Evolutionary conservation across 2,888 invertebrate species (phyloP).

Genomic region (Campopleginae sp.): DNA sequence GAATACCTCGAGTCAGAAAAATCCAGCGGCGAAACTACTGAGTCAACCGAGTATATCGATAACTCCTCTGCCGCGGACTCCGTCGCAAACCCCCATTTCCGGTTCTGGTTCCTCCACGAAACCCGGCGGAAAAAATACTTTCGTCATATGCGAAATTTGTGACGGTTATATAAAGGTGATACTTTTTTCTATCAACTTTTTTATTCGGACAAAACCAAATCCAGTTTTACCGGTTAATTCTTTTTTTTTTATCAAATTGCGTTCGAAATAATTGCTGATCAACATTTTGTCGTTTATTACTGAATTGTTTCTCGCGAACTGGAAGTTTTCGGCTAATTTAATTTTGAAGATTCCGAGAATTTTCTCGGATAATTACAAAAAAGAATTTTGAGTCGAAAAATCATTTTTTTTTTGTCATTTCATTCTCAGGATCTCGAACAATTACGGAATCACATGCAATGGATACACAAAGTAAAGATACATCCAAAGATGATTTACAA

Average conservation of each 20-base stretch:
- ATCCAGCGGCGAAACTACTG: constrained; percentile 84
- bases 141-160: constrained; percentile 98
- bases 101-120: constrained; percentile 82
- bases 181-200: neutral
- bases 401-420: neutral
- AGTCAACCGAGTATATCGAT: constrained; percentile 96
- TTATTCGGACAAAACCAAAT: neutral
- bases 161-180: constrained; percentile 95
- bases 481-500: constrained; percentile 98
- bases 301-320: no score
- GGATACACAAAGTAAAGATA: constrained; percentile 98
- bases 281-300: no score
- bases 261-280: no score
- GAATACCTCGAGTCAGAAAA: constrained; percentile 81
- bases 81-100: constrained; percentile 81
- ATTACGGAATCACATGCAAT: constrained; percentile 97
- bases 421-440: constrained; percentile 92
- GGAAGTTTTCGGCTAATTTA: no score
- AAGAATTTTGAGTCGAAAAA: neutral
- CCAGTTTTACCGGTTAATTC: no score
- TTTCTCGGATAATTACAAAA: no score
- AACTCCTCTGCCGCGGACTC: constrained; percentile 91
- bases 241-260: no score
- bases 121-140: constrained; percentile 89
- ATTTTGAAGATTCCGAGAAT: no score